These are phyloP conservation scores for Macheiramphus alcinus DNA, from an alignment of 2,113 vertebrate species.

Conservation along the genomic window DNA sequence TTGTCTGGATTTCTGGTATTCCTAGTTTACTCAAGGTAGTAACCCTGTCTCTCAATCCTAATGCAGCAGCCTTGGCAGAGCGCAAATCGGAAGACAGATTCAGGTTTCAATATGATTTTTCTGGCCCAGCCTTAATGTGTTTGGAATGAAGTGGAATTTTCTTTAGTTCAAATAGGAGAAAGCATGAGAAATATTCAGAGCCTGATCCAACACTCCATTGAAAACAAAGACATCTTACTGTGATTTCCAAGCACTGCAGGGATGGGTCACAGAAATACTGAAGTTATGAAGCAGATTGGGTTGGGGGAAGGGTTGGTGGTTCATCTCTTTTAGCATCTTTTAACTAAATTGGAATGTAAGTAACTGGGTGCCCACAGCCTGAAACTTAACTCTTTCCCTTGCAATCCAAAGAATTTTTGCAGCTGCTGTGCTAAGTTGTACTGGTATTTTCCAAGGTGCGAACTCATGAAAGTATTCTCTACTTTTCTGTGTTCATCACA, in stretches of 20 bases:
- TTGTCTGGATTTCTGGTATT: constrained; percentile 5
- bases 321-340: not conserved
- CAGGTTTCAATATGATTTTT: not conserved
- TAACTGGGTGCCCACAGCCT: not conserved
- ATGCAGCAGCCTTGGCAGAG: not conserved
- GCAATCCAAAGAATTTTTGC: not conserved
- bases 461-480: not conserved
- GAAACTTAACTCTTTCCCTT: not conserved
- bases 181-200: constrained; percentile 37
- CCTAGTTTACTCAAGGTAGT: not conserved
- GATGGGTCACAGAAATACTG: not conserved
- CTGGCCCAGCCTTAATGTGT: not conserved
- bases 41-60: not conserved
- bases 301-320: not conserved
- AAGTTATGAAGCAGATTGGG: not conserved
- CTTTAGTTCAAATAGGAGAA: constrained; percentile 17
- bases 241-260: not conserved
- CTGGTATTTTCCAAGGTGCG: not conserved
- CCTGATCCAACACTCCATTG: constrained; percentile 16
- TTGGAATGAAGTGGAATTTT: constrained; percentile 9
- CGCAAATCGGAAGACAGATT: not conserved
- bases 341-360: not conserved
- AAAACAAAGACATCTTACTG: not conserved
- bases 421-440: not conserved
- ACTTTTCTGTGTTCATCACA: not conserved